Percentiles rank a stretch among this genome's conserved stretches.
Conservation (phyloP, 2,113 vertebrate species). For the Craseonycteris thonglongyai region DNA sequence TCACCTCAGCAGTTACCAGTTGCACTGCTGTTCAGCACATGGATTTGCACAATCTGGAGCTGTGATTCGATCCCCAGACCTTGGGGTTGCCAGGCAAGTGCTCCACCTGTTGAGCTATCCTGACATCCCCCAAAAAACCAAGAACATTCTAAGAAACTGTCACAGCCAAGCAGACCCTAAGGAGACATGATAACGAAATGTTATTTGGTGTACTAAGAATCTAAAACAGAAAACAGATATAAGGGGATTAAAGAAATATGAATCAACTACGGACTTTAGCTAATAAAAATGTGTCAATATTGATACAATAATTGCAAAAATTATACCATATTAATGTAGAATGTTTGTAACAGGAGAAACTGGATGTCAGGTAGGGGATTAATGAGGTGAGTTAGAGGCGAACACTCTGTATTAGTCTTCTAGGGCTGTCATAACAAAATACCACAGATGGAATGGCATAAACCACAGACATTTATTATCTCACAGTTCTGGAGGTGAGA, state of each 20-base stretch:
- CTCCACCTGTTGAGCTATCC: no score
- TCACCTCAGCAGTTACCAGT: no score
- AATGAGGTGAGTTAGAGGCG: not conserved
- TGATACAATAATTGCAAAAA: not conserved
- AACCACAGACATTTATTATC: constrained; percentile 3
- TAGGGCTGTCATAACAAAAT: not conserved
- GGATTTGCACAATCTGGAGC: no score
- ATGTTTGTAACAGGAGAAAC: not conserved
- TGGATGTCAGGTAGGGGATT: not conserved
- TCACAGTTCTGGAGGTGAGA: not conserved
- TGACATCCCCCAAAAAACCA: no score
- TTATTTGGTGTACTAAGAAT: not conserved
- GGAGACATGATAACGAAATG: not conserved
- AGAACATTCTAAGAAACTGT: not conserved
- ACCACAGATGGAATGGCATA: not conserved
- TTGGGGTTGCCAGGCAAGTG: no score
- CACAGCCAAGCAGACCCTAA: not conserved
- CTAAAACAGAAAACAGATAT: not conserved
- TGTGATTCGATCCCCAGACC: no score
- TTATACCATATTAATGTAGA: not conserved
- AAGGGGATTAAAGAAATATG: not conserved
- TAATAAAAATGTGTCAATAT: not conserved
- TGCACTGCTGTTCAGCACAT: no score
- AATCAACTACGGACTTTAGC: not conserved
- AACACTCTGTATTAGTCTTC: not conserved